These are phyloP conservation scores for Zelostemma sp. DNA, from an alignment of 1,140 invertebrate species.

Conservation along the genomic window DNA sequence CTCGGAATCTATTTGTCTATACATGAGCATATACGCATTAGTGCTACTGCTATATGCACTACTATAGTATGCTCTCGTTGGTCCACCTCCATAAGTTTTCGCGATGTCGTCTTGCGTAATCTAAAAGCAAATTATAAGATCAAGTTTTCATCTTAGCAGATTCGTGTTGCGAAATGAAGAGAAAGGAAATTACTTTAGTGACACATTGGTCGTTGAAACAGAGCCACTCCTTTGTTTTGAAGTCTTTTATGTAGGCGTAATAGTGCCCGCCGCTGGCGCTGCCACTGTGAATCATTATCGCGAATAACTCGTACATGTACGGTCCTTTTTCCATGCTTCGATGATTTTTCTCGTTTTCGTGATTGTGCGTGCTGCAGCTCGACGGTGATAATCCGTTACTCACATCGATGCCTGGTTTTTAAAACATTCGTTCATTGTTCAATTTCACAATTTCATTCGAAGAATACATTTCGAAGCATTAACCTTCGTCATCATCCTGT, in stretches of 20 bases:
- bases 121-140: no score
- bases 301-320: slow-evolving; percentile 90
- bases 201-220: slow-evolving; percentile 88
- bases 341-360: slow-evolving; percentile 69
- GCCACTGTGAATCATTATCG: slow-evolving; percentile 95
- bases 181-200: slow-evolving; percentile 71
- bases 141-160: no score
- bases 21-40: slow-evolving; percentile 96
- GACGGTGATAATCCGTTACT: slow-evolving; percentile 63
- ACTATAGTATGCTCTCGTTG: slow-evolving; percentile 79
- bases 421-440: slow-evolving; percentile 6
- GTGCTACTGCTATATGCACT: slow-evolving; percentile 85
- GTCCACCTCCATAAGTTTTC: slow-evolving; percentile 86
- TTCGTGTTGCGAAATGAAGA: no score
- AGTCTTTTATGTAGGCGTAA: slow-evolving; percentile 94
- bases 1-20: slow-evolving; percentile 83
- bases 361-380: slow-evolving; percentile 52
- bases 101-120: slow-evolving; percentile 86
- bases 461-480: no score
- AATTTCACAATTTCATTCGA: slow-evolving; percentile 12
- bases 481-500: slow-evolving; percentile 69
- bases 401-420: slow-evolving; percentile 74
- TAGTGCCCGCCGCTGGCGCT: slow-evolving; percentile 94
- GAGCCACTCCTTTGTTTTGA: slow-evolving; percentile 81
- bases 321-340: slow-evolving; percentile 73